phyloP scores from a whole-genome alignment of 2,888 invertebrate genomes.

The Drosophila antonietae region DNA sequence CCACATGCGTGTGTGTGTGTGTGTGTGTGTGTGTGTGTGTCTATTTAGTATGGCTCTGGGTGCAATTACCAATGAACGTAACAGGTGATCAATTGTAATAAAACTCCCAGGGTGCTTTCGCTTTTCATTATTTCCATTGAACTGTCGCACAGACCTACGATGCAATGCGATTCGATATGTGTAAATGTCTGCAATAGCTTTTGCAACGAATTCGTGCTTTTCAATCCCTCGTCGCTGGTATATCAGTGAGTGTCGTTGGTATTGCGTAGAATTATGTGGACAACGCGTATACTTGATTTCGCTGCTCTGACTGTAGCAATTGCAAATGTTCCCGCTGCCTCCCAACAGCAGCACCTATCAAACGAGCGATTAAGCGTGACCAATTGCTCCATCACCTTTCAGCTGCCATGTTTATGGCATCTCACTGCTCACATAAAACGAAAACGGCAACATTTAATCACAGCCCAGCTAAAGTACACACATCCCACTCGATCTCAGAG shows the following conservation, averaged over 20 bases:
- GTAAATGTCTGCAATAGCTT: neutral
- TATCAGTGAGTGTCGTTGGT: constrained; percentile 46
- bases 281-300: constrained; percentile 67
- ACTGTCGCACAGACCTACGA: constrained; percentile 50
- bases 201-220: constrained; percentile 33
- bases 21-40: constrained; percentile 38
- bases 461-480: constrained; percentile 27
- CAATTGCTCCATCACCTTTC: constrained; percentile 65
- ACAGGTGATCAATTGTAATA: constrained; percentile 83
- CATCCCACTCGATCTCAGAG: constrained; percentile 14
- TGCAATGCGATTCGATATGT: constrained; percentile 1
- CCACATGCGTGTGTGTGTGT: constrained; percentile 21
- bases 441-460: constrained; percentile 66
- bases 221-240: constrained; percentile 34
- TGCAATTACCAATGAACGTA: constrained; percentile 81
- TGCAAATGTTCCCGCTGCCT: neutral
- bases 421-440: constrained; percentile 47
- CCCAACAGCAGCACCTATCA: constrained; percentile 29
- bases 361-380: constrained; percentile 75
- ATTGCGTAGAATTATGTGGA: constrained; percentile 69
- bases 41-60: constrained; percentile 79
- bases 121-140: constrained; percentile 79
- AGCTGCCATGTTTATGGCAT: constrained; percentile 57
- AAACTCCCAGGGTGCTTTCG: constrained; percentile 81
- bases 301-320: constrained; percentile 16